A percentile compares a stretch with the other conserved stretches of the same genome.
phyloP scores from a whole-genome alignment of 2,888 invertebrate genomes.

The Lasioglossum morio region DNA sequence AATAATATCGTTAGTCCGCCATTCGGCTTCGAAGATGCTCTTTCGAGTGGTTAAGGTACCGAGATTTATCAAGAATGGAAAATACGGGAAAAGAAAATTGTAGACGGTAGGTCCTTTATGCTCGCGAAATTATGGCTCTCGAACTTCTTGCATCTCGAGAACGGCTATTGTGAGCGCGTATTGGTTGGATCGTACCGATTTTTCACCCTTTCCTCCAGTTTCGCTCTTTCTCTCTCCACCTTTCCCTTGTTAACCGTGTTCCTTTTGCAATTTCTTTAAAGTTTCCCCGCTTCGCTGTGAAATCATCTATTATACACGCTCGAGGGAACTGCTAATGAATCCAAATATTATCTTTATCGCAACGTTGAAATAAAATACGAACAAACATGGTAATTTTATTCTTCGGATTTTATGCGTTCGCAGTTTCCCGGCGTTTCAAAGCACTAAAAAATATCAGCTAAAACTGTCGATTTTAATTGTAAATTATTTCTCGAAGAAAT shows the following conservation, averaged over 20 bases:
- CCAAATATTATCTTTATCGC: not conserved
- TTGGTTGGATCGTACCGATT: constrained; percentile 65
- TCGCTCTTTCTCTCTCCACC: not conserved
- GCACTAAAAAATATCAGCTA: not conserved
- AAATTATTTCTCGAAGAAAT: not conserved
- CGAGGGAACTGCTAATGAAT: not conserved
- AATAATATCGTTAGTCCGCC: constrained; percentile 62
- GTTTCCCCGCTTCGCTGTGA: not conserved
- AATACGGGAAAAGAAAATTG: constrained; percentile 65
- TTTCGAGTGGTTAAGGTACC: constrained; percentile 45
- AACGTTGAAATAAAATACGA: not conserved
- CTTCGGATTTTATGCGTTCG: not conserved
- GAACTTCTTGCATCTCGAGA: constrained; percentile 63
- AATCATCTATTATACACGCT: not conserved
- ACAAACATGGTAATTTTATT: not conserved
- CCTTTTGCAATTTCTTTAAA: constrained; percentile 7
- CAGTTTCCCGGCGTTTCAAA: not conserved
- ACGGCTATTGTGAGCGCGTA: constrained; percentile 62
- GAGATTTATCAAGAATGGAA: constrained; percentile 49
- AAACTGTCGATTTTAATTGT: not conserved
- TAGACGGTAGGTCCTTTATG: constrained; percentile 59
- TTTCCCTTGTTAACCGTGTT: constrained; percentile 2
- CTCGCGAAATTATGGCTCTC: constrained; percentile 59
- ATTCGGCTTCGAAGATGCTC: constrained; percentile 54
- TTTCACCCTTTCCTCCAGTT: constrained; percentile 4